Percentiles rank a stretch among this genome's conserved stretches.
phyloP scores from a whole-genome alignment of 2,888 invertebrate species.

The Synanthedon vespiformis region DNA sequence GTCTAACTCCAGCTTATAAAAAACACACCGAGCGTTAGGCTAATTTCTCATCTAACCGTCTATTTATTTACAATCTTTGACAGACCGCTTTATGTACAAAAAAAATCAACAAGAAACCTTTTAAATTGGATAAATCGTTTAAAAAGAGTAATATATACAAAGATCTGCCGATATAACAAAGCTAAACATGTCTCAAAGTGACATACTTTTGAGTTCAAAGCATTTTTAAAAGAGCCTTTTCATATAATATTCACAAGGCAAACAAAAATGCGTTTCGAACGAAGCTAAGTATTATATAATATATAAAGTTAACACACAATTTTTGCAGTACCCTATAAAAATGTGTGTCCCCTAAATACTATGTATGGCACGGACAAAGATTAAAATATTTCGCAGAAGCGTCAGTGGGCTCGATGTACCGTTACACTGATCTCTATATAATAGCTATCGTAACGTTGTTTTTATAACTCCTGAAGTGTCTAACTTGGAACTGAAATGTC shows the following conservation, averaged over 20 bases:
- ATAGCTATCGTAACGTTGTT: too few relatives aligned
- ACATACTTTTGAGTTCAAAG: constrained; percentile 24
- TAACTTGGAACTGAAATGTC: too few relatives aligned
- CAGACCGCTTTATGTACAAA: constrained; percentile 7
- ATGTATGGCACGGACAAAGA: constrained; percentile 32
- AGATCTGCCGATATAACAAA: constrained; percentile 63
- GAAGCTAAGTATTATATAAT: constrained; percentile 9
- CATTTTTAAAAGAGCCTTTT: constrained; percentile 60
- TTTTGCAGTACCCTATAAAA: constrained; percentile 65
- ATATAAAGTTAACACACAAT: constrained; percentile 43
- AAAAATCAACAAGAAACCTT: constrained; percentile 12
- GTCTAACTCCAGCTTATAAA: constrained; percentile 74
- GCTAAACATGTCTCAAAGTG: constrained; percentile 39
- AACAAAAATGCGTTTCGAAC: constrained; percentile 50
- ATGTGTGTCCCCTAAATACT: constrained; percentile 39
- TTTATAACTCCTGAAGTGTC: too few relatives aligned
- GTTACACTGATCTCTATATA: neutral
- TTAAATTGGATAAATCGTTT: constrained; percentile 24
- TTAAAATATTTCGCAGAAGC: neutral
- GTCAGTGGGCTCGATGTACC: neutral
- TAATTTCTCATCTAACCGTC: neutral
- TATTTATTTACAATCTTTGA: constrained; percentile 6
- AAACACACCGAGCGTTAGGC: neutral
- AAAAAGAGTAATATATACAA: constrained; percentile 57
- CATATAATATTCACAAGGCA: constrained; percentile 38